A percentile compares a stretch with the other conserved stretches of the same genome.
Conservation (phyloP, 2,888 invertebrate species). For the Drosophila limbata region DNA sequence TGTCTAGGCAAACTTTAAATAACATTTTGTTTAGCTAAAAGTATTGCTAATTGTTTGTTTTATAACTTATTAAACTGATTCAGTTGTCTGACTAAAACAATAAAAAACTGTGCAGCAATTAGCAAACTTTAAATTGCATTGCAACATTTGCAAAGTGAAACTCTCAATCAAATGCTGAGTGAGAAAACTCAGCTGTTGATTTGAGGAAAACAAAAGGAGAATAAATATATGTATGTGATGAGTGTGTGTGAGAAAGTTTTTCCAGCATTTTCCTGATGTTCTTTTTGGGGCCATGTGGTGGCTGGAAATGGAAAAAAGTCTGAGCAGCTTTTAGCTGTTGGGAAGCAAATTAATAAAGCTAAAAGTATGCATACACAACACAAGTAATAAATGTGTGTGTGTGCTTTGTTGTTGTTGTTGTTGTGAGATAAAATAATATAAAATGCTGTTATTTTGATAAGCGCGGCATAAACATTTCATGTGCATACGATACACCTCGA, state of each 20-base stretch:
- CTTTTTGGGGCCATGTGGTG: conserved; percentile 27
- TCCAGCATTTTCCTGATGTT: conserved; percentile 3
- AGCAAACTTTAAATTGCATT: conserved; percentile 42
- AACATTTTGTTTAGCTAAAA: background rate
- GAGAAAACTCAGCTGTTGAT: conserved; percentile 39
- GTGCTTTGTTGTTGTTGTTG: conserved; percentile 8
- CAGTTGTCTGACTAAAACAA: conserved; percentile 1
- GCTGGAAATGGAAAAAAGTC: conserved; percentile 32
- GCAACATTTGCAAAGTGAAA: conserved; percentile 16
- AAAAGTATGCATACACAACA: conserved; percentile 42
- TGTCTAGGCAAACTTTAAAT: conserved; percentile 5
- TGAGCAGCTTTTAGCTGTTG: conserved; percentile 36
- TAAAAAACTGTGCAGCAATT: conserved; percentile 37
- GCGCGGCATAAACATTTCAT: conserved; percentile 44
- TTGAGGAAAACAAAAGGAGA: background rate
- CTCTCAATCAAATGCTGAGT: conserved; percentile 16
- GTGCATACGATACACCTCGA: conserved; percentile 46
- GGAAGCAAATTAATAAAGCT: conserved; percentile 54
- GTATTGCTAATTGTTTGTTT: conserved; percentile 2
- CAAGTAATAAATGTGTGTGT: background rate
- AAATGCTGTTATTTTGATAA: conserved; percentile 57
- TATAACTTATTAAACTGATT: conserved; percentile 5
- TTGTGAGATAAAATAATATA: conserved; percentile 53
- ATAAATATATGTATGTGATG: background rate
- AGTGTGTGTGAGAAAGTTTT: conserved; percentile 32